These are phyloP conservation scores for Lates japonicus DNA, from an alignment of 2,797 vertebrate species.

Conservation along the genomic window DNA sequence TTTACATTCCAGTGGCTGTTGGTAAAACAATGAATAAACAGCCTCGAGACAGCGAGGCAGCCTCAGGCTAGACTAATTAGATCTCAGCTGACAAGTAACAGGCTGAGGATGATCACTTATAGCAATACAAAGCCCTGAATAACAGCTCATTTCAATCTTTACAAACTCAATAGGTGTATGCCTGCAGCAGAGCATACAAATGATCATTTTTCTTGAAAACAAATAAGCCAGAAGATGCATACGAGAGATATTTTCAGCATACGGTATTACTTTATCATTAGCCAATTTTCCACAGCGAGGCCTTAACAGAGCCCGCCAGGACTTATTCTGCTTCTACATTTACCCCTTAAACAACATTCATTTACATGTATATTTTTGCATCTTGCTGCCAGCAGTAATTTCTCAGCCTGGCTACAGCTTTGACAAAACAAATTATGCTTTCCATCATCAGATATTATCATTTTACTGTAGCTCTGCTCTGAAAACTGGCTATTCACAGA, in stretches of 20 bases:
- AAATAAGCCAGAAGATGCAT: conserved; percentile 62
- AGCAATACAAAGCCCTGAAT: conserved; percentile 59
- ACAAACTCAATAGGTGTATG: conserved; percentile 54
- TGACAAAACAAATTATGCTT: conserved; percentile 45
- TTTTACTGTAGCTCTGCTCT: conserved; percentile 30
- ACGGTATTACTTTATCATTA: conserved; percentile 58
- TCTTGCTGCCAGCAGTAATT: conserved; percentile 60
- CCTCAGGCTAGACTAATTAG: conserved; percentile 55
- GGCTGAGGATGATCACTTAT: conserved; percentile 57
- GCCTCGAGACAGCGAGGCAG: conserved; percentile 39
- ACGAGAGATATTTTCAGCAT: conserved; percentile 38
- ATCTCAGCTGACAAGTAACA: conserved; percentile 51
- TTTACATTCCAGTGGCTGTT: conserved; percentile 74
- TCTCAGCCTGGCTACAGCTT: conserved; percentile 37
- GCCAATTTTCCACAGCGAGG: conserved; percentile 54
- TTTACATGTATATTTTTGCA: conserved; percentile 53
- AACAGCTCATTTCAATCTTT: conserved; percentile 61
- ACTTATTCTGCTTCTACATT: conserved; percentile 31
- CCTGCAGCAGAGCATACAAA: conserved; percentile 58
- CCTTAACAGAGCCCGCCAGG: conserved; percentile 37
- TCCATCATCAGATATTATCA: conserved; percentile 50
- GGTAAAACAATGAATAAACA: conserved; percentile 54
- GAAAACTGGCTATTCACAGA: conserved; percentile 38
- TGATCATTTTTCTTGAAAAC: conserved; percentile 52
- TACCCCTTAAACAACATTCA: conserved; percentile 45